phyloP scores from a whole-genome alignment of 2,888 invertebrate genomes.

The Melipona bicolor region DNA sequence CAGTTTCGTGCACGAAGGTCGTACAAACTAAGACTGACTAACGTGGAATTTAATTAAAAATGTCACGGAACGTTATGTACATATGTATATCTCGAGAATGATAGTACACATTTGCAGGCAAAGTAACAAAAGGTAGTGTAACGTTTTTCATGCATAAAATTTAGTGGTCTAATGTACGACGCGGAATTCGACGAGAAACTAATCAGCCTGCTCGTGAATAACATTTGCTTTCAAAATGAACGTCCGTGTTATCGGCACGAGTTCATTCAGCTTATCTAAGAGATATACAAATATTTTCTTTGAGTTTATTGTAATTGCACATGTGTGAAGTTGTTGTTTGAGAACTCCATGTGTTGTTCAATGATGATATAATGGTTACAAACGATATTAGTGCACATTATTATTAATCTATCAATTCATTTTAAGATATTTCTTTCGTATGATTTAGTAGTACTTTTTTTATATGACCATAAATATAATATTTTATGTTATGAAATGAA shows the following conservation, averaged over 20 bases:
- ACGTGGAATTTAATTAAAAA: conserved; percentile 1
- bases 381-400: no score
- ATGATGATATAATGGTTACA: no score
- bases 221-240: not conserved
- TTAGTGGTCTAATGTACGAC: not conserved
- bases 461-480: no score
- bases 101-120: not conserved
- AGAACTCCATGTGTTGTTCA: no score
- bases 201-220: not conserved
- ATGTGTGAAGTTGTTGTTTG: no score
- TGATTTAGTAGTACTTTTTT: no score
- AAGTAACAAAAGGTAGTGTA: not conserved
- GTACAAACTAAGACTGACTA: not conserved
- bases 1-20: no score
- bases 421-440: no score
- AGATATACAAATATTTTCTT: conserved; percentile 25
- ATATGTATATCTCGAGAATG: not conserved
- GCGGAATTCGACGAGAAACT: not conserved
- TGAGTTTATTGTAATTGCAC: not conserved
- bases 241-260: not conserved
- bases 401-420: no score
- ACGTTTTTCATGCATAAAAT: not conserved
- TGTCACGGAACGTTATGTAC: not conserved
- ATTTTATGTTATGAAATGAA: no score
- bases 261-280: not conserved